Conservation (phyloP, 2,113 vertebrate species). For the Psettodes erumei region DNA sequence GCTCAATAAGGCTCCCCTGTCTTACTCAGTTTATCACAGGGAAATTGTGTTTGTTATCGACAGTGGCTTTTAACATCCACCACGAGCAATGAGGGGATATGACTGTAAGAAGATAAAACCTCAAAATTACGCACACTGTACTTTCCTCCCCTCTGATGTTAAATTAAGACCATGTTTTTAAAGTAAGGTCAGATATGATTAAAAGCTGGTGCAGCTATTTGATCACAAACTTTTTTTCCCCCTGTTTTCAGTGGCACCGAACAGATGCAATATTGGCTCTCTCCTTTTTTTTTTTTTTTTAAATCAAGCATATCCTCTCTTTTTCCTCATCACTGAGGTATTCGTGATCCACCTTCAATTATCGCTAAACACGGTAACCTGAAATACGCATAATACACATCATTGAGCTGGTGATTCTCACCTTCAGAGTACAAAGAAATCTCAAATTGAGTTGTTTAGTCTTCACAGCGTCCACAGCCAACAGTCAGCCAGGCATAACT, state of each 20-base stretch:
- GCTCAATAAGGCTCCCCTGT: slow-evolving; percentile 59
- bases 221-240: slow-evolving; percentile 45
- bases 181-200: slow-evolving; percentile 72
- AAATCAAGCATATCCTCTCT: slow-evolving; percentile 6
- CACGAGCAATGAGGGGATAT: slow-evolving; percentile 61
- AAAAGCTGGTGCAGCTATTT: slow-evolving; percentile 62
- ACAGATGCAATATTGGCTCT: slow-evolving; percentile 3
- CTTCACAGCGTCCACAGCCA: slow-evolving; percentile 60
- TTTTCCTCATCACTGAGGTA: slow-evolving; percentile 24
- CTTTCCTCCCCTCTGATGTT: slow-evolving; percentile 66
- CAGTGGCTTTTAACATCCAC: slow-evolving; percentile 71
- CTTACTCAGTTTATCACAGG: slow-evolving; percentile 65
- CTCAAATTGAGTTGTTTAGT: slow-evolving; percentile 68
- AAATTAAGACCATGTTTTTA: slow-evolving; percentile 72
- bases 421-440: slow-evolving; percentile 57
- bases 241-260: slow-evolving; percentile 35
- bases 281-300: slow-evolving; percentile 25
- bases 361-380: slow-evolving; percentile 4
- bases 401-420: slow-evolving; percentile 33
- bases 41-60: slow-evolving; percentile 76
- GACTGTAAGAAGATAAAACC: slow-evolving; percentile 73
- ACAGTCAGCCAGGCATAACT: slow-evolving; percentile 64
- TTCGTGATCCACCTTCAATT: slow-evolving; percentile 30
- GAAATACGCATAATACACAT: slow-evolving; percentile 25
- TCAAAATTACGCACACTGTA: slow-evolving; percentile 56